These are phyloP conservation scores for Nannoperca australis DNA, from an alignment of 2,797 vertebrate species.

Conservation along the genomic window DNA sequence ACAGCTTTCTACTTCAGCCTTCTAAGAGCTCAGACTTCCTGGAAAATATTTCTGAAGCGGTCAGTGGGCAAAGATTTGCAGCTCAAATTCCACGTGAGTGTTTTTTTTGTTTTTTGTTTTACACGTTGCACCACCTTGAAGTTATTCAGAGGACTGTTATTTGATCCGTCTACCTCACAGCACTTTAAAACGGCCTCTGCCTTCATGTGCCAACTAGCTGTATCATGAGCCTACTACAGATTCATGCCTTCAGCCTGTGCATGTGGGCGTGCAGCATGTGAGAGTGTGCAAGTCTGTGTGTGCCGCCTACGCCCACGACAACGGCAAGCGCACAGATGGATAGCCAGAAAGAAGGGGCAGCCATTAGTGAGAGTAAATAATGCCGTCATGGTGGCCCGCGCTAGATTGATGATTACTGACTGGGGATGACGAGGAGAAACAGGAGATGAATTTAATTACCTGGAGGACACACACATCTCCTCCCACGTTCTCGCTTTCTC, in stretches of 20 bases:
- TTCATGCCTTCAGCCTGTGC: constrained; percentile 36
- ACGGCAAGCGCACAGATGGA: constrained; percentile 72
- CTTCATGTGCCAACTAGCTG: constrained; percentile 23
- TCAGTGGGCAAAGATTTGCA: not conserved
- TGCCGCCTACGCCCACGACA: constrained; percentile 56
- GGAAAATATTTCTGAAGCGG: not conserved
- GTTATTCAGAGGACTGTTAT: constrained; percentile 28
- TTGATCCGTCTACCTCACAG: constrained; percentile 4
- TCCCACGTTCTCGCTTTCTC: constrained; percentile 32
- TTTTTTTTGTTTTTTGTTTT: no score
- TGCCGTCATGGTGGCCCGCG: constrained; percentile 80
- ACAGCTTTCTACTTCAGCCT: not conserved
- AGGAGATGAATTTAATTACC: constrained; percentile 88
- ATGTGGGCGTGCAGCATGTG: constrained; percentile 28
- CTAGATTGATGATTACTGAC: constrained; percentile 85
- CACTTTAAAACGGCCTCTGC: constrained; percentile 6
- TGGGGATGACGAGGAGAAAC: constrained; percentile 79
- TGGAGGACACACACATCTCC: constrained; percentile 77
- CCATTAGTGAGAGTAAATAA: constrained; percentile 89
- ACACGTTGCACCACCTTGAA: not conserved
- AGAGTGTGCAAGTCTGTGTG: constrained; percentile 30
- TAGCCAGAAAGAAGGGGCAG: constrained; percentile 75
- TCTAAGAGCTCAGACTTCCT: not conserved
- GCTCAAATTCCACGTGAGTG: constrained; percentile 2
- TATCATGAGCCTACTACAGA: constrained; percentile 24